Conservation (phyloP, 2,797 vertebrate genomes). For the Gephyroberyx darwinii region DNA sequence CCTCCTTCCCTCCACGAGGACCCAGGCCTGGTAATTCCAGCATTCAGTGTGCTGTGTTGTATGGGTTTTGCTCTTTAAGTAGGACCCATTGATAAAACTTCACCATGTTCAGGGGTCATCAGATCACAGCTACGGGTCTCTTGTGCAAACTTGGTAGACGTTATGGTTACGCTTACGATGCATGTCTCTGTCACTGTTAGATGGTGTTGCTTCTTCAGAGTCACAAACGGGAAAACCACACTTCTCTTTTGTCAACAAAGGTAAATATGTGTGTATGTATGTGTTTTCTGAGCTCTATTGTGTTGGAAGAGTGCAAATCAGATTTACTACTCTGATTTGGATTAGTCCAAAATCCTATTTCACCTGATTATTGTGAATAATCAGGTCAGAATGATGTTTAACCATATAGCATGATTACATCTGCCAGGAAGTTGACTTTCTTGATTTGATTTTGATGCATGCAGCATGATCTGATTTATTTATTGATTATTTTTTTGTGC, state of each 20-base stretch:
- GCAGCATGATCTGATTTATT: neutral
- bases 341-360: neutral
- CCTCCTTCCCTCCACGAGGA: slow-evolving; percentile 87
- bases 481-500: neutral
- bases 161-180: neutral
- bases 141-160: neutral
- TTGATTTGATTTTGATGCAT: neutral
- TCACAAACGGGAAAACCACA: slow-evolving; percentile 82
- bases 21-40: slow-evolving; percentile 86
- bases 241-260: slow-evolving; percentile 84
- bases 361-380: neutral
- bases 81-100: neutral
- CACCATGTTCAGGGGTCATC: neutral
- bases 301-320: neutral
- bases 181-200: slow-evolving; percentile 55
- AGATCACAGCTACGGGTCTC: neutral
- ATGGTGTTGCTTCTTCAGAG: slow-evolving; percentile 77
- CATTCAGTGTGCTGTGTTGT: neutral
- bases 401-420: neutral
- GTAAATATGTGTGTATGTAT: slow-evolving; percentile 52
- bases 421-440: neutral
- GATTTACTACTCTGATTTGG: neutral
- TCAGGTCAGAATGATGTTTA: neutral
- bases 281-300: neutral
- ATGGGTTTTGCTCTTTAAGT: neutral